A percentile compares a stretch with the other conserved stretches of the same genome.
Conservation (phyloP, 1,140 invertebrate genomes). For the Limonius californicus region DNA sequence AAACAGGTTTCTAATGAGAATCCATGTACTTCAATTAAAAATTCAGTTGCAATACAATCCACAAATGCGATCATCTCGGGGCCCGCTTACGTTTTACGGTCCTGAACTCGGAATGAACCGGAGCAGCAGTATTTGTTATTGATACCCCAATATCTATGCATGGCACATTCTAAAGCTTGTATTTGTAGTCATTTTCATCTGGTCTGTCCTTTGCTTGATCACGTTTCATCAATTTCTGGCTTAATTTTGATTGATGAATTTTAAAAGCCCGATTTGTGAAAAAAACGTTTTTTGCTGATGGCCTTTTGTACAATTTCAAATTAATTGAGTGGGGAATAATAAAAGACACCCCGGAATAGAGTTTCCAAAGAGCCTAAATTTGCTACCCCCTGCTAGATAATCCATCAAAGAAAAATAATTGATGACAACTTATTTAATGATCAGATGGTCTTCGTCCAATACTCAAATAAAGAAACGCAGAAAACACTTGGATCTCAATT, state of each 20-base stretch:
- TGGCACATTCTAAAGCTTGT: conserved; percentile 21
- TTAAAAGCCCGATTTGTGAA: background rate
- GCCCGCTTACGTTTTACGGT: conserved; percentile 5
- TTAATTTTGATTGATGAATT: conserved; percentile 20
- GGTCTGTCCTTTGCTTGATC: conserved; percentile 23
- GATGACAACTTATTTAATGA: conserved; percentile 33
- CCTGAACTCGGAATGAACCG: background rate
- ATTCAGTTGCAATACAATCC: conserved; percentile 14
- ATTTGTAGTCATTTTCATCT: conserved; percentile 17
- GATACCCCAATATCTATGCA: conserved; percentile 33
- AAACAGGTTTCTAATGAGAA: background rate
- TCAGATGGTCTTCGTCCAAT: conserved; percentile 27
- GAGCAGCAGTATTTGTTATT: conserved; percentile 27
- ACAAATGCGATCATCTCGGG: conserved; percentile 14
- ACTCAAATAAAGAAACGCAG: conserved; percentile 20
- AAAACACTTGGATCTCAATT: conserved; percentile 27
- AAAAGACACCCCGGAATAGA: no score
- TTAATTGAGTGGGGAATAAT: no score
- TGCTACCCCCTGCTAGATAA: background rate
- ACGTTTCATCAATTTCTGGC: conserved; percentile 15
- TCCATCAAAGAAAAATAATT: conserved; percentile 24
- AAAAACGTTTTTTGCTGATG: no score
- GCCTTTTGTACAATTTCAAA: no score
- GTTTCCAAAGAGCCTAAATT: background rate
- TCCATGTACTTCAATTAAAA: conserved; percentile 7